Percentiles rank a stretch among this genome's conserved stretches.
Evolutionary conservation across 2,888 invertebrate genomes (phyloP).

Genomic region (Mythimna pallens): DNA sequence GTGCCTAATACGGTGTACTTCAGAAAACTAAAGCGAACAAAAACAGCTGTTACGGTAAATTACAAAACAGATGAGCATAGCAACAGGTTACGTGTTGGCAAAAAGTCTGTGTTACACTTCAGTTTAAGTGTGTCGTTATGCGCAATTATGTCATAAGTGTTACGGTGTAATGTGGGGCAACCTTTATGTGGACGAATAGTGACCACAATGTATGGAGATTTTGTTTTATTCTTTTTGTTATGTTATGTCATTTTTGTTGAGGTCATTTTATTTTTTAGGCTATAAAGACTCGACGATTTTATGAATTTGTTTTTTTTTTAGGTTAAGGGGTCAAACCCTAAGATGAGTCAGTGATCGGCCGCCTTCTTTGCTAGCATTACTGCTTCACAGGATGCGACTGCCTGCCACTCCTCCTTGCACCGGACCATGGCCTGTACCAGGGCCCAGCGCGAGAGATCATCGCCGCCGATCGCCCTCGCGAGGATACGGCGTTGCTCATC

Average conservation of each 20-base stretch:
- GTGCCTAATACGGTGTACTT: slow-evolving; percentile 17
- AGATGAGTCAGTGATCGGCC: no score
- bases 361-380: no score
- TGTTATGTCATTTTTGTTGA: background rate
- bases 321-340: no score
- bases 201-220: background rate
- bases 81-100: slow-evolving; percentile 49
- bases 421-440: no score
- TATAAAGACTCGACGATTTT: background rate
- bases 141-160: slow-evolving; percentile 57
- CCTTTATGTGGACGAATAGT: slow-evolving; percentile 49
- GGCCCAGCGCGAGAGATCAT: no score
- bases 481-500: no score
- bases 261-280: background rate
- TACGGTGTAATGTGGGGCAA: slow-evolving; percentile 54
- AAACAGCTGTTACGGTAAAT: slow-evolving; percentile 35
- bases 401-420: no score
- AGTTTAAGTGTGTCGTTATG: slow-evolving; percentile 55
- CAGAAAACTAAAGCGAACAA: slow-evolving; percentile 30
- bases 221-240: background rate
- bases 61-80: slow-evolving; percentile 60
- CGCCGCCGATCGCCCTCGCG: no score
- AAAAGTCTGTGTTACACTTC: slow-evolving; percentile 59
- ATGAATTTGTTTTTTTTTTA: background rate
- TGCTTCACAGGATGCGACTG: no score